phyloP scores from a whole-genome alignment of 35 echinoderm and acorn worm genomes.

The Ptychodera flava region DNA sequence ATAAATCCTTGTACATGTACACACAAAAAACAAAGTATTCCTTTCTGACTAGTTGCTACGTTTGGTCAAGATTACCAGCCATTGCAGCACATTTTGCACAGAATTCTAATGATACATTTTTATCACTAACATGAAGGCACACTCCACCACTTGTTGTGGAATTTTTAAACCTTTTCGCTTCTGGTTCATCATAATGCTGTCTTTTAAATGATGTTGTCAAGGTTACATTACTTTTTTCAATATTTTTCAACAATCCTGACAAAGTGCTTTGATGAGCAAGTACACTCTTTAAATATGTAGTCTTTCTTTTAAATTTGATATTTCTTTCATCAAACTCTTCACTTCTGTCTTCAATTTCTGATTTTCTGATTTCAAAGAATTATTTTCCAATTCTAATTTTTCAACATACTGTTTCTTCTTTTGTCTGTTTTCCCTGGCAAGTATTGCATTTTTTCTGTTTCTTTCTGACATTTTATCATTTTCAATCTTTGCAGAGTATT shows the following conservation, averaged over 20 bases:
- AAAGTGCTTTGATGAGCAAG: slow-evolving; percentile 31
- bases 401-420: slow-evolving; percentile 29
- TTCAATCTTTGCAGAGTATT: too few species aligned
- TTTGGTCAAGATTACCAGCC: background rate
- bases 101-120: slow-evolving; percentile 26
- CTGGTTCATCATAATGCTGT: background rate
- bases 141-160: slow-evolving; percentile 23
- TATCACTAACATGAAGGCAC: slow-evolving; percentile 34
- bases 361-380: slow-evolving; percentile 7
- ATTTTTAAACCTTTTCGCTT: slow-evolving; percentile 4
- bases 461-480: too few species aligned
- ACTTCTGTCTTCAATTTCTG: background rate
- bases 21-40: background rate
- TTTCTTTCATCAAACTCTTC: background rate
- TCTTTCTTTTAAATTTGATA: too few species aligned
- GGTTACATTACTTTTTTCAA: slow-evolving; percentile 16
- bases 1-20: too few species aligned
- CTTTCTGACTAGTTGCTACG: background rate
- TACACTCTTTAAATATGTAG: slow-evolving; percentile 30
- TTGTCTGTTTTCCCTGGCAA: slow-evolving; percentile 25
- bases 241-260: slow-evolving; percentile 18
- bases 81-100: slow-evolving; percentile 16
- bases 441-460: slow-evolving; percentile 17
- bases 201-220: slow-evolving; percentile 7
- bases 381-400: background rate